phyloP scores from a whole-genome alignment of 2,888 invertebrate genomes.

The Drosophila kuntzei region DNA sequence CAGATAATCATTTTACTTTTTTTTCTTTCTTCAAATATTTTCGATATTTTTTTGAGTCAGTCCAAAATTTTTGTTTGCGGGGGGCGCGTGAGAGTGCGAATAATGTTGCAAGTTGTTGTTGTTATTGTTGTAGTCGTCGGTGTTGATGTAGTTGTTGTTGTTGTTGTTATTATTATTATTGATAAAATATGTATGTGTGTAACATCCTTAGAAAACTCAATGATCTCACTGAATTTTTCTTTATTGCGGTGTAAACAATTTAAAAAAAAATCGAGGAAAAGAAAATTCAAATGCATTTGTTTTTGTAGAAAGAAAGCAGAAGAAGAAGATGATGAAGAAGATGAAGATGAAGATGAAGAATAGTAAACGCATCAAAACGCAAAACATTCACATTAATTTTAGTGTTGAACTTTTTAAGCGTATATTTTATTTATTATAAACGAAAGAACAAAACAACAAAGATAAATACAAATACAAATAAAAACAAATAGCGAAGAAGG shows the following conservation, averaged over 20 bases:
- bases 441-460: constrained; percentile 21
- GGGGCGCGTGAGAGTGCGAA: constrained; percentile 55
- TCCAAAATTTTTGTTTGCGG: constrained; percentile 12
- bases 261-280: constrained; percentile 21
- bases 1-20: constrained; percentile 16
- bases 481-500: constrained; percentile 13
- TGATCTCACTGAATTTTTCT: constrained; percentile 81
- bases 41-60: constrained; percentile 3
- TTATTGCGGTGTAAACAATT: constrained; percentile 55
- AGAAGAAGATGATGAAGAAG: constrained; percentile 28
- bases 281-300: constrained; percentile 73
- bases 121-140: constrained; percentile 11
- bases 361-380: constrained; percentile 35
- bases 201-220: constrained; percentile 77
- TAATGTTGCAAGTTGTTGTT: constrained; percentile 24
- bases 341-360: neutral
- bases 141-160: constrained; percentile 30
- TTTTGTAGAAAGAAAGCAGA: constrained; percentile 51
- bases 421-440: constrained; percentile 63
- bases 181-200: constrained; percentile 20
- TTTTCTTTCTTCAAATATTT: constrained; percentile 14
- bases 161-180: constrained; percentile 34
- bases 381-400: constrained; percentile 78
- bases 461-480: constrained; percentile 3
- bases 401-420: constrained; percentile 61